phyloP scores from a whole-genome alignment of 2,888 invertebrate species.

The Scaeva pyrastri region DNA sequence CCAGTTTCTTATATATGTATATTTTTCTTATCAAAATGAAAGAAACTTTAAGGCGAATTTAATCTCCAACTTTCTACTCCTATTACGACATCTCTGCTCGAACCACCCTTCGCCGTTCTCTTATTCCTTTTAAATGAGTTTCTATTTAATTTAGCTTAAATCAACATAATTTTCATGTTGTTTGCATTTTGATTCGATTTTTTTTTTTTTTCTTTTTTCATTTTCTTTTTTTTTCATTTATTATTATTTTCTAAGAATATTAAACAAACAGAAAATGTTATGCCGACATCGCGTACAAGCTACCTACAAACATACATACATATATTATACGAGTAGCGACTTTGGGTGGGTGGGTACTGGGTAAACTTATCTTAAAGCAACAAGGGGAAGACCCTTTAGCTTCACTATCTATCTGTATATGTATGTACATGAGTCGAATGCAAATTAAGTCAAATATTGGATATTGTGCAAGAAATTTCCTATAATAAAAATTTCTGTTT shows the following conservation, averaged over 20 bases:
- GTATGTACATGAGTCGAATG: slow-evolving; percentile 46
- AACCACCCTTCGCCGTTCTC: slow-evolving; percentile 30
- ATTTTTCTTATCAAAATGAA: not conserved
- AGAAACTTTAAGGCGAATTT: not conserved
- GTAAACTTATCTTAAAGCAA: not conserved
- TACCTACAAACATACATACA: too few species aligned
- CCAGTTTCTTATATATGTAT: too few species aligned
- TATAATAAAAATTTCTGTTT: slow-evolving; percentile 3
- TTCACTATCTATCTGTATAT: not conserved
- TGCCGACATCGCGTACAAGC: slow-evolving; percentile 23
- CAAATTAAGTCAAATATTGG: slow-evolving; percentile 69
- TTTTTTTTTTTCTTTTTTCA: slow-evolving; percentile 49
- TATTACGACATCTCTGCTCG: not conserved
- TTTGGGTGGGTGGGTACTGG: slow-evolving; percentile 2
- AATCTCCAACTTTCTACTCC: not conserved
- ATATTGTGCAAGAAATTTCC: slow-evolving; percentile 54
- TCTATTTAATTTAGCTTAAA: slow-evolving; percentile 75
- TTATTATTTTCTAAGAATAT: slow-evolving; percentile 58
- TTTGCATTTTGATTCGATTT: slow-evolving; percentile 74
- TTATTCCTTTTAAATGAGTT: slow-evolving; percentile 55
- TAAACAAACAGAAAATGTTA: slow-evolving; percentile 64
- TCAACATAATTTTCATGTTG: slow-evolving; percentile 75
- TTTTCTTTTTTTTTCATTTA: slow-evolving; percentile 18
- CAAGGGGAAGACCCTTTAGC: slow-evolving; percentile 28
- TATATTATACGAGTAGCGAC: not conserved